Evolutionary conservation across 2,797 vertebrate genomes (phyloP).

Genomic region (Tenualosa ilisha): DNA sequence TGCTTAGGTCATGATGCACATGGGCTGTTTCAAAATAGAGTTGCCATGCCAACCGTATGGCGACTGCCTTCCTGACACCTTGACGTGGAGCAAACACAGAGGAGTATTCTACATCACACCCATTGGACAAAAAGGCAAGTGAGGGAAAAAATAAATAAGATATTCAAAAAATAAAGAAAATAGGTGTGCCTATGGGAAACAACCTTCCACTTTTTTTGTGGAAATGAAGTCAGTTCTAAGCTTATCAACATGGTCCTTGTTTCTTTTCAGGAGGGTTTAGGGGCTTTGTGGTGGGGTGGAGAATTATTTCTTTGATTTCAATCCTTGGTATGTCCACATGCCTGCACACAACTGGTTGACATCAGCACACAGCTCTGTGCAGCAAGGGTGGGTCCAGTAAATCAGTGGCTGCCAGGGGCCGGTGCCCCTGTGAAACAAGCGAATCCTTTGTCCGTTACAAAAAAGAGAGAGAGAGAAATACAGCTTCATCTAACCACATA

Average conservation of each 20-base stretch:
- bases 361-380: slow-evolving; percentile 22
- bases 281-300: neutral
- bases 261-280: neutral
- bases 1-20: neutral
- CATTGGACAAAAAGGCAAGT: neutral
- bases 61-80: neutral
- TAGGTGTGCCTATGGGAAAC: slow-evolving; percentile 3
- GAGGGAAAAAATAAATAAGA: neutral
- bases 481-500: slow-evolving; percentile 29
- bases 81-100: neutral
- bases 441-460: slow-evolving; percentile 29
- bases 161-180: neutral
- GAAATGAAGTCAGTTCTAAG: slow-evolving; percentile 42
- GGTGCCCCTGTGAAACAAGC: slow-evolving; percentile 32
- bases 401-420: neutral
- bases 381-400: slow-evolving; percentile 28
- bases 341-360: neutral
- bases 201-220: neutral
- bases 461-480: neutral
- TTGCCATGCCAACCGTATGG: neutral
- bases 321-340: slow-evolving; percentile 22
- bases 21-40: slow-evolving; percentile 8
- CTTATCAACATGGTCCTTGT: slow-evolving; percentile 61
- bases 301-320: slow-evolving; percentile 52
- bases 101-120: neutral